A percentile compares a stretch with the other conserved stretches of the same genome.
Conservation (phyloP, 2,113 vertebrate genomes). For the Delphinus delphis region DNA sequence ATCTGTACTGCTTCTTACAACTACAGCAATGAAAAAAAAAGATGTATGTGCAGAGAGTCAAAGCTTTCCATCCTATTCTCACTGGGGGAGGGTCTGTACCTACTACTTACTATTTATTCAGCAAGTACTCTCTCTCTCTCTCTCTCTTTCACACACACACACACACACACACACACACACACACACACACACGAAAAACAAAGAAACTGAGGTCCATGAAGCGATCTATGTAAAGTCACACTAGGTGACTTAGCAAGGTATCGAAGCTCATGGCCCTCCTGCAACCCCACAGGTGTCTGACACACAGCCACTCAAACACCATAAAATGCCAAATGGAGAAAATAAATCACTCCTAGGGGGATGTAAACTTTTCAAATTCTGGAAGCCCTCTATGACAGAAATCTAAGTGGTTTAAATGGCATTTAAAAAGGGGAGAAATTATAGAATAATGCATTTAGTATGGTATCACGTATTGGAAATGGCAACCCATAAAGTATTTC, state of each 20-base stretch:
- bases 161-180: background rate
- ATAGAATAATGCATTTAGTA: background rate
- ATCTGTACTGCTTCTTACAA: background rate
- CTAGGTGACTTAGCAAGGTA: background rate
- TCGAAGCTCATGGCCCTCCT: rapidly evolving
- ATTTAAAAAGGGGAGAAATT: background rate
- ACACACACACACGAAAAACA: background rate
- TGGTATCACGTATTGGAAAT: background rate
- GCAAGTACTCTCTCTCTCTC: background rate
- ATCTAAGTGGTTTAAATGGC: background rate
- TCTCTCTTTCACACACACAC: too few species aligned
- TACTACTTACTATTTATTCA: background rate
- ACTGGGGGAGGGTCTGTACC: background rate
- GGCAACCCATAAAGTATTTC: background rate
- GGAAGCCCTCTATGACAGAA: background rate
- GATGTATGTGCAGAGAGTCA: rapidly evolving
- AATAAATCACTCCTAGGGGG: background rate
- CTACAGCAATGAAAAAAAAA: background rate
- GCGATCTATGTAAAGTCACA: background rate
- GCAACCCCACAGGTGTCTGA: rapidly evolving
- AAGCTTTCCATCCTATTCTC: background rate
- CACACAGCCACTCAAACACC: rapidly evolving
- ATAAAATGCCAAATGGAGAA: background rate
- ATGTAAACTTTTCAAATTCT: background rate
- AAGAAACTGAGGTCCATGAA: background rate